Evolutionary conservation across 2,113 vertebrate genomes (phyloP), one percentile per base, ranked within the genome.

Genomic region (Elachura formosa): DNA sequence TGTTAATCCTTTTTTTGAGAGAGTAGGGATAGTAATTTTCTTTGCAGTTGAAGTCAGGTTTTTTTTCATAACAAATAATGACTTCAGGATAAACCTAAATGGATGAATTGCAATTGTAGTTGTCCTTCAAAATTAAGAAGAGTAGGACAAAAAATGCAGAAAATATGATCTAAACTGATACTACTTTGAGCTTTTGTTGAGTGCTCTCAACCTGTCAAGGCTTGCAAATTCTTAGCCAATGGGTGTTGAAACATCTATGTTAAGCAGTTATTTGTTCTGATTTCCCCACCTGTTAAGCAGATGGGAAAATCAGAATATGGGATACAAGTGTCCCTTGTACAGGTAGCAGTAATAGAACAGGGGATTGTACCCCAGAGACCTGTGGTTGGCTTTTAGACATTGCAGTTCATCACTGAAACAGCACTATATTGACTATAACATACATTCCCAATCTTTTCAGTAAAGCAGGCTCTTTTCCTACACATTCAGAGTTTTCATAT

Each of bases 41-140:
- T 91, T 84, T 87, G 84, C 84, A 94, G 91, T 73, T 97, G 91
- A 93, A 94, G 87, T 87, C 91, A 95, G 93, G 89, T n/a, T n/a
- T n/a, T n/a, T n/a, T n/a, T n/a, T 95, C 81, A 94, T 95, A 93
- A 93, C 89, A 94, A 97, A 94, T 94, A 95, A 96, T 95, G 94
- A 94, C 93, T 96, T 95, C 87, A 97, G 93, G 93, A 94, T 94
- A 95, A 96, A 69, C 73, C 89, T 92, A 95, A 96, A 96, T 66
- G 48, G 86, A 95, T 95, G 93, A 94, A 93, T 26, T 68, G 41
- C 74, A 89, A 84, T 96, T 94, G 89, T 84, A 87, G 58, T 93
- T 94, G 93, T 94, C 93, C 94, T 93, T 96, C 93, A 94, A 92
- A 95, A 95, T 94, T 95, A 94, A 91, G 89, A 96, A 91, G 21